phyloP scores from a whole-genome alignment of 2,888 invertebrate genomes.

The Camptogramma bilineatum region DNA sequence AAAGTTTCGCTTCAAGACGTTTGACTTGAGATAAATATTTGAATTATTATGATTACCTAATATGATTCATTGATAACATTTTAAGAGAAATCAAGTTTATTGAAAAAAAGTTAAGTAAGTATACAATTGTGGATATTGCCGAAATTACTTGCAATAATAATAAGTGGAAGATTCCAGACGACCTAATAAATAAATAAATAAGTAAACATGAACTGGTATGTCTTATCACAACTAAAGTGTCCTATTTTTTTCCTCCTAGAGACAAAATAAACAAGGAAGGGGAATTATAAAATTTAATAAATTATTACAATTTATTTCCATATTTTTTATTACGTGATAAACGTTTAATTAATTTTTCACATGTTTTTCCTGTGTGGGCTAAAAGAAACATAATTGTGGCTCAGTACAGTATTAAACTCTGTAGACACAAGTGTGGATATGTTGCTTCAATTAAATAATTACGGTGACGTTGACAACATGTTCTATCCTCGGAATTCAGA shows the following conservation, averaged over 20 bases:
- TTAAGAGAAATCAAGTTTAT: not conserved
- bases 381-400: conserved; percentile 18
- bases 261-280: conserved; percentile 56
- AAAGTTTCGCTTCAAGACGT: no score
- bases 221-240: conserved; percentile 7
- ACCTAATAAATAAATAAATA: no score
- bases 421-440: conserved; percentile 36
- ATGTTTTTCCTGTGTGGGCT: conserved; percentile 55
- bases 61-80: no score
- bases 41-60: no score
- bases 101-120: not conserved
- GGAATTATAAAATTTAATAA: conserved; percentile 44
- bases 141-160: not conserved
- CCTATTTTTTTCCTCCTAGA: conserved; percentile 49
- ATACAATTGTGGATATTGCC: not conserved
- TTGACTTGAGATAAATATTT: no score
- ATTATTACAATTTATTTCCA: conserved; percentile 43
- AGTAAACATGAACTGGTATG: not conserved
- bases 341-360: conserved; percentile 50
- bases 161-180: conserved; percentile 1
- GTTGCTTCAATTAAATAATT: conserved; percentile 27
- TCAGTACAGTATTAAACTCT: conserved; percentile 35
- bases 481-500: conserved; percentile 57
- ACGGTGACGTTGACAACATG: conserved; percentile 45
- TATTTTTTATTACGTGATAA: conserved; percentile 44